A percentile compares a stretch with the other conserved stretches of the same genome.
Evolutionary conservation across 2,888 invertebrate species (phyloP).

Genomic region (Melangyna quadrimaculata): DNA sequence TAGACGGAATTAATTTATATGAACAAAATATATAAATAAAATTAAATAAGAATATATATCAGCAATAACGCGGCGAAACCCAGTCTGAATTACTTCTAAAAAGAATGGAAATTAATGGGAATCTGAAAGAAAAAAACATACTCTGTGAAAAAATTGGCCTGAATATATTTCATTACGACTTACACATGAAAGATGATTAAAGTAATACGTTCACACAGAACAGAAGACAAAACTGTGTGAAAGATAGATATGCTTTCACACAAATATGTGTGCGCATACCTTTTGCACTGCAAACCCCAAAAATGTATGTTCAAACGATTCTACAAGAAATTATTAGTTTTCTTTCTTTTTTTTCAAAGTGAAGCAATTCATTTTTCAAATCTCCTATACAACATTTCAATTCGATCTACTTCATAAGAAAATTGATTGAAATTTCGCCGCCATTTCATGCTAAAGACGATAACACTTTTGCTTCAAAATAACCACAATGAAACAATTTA

Average conservation of each 20-base stretch:
- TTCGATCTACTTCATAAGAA: neutral
- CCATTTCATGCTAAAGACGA: neutral
- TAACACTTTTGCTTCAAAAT: neutral
- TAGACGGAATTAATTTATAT: neutral
- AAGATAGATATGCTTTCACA: conserved; percentile 62
- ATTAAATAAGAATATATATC: conserved; percentile 27
- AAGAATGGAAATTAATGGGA: conserved; percentile 64
- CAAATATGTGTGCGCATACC: conserved; percentile 69
- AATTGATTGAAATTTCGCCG: neutral
- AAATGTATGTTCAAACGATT: conserved; percentile 41
- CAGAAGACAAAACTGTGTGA: conserved; percentile 48
- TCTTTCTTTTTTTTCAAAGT: conserved; percentile 3
- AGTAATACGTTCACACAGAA: conserved; percentile 66
- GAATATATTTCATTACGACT: conserved; percentile 71
- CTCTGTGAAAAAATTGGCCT: conserved; percentile 66
- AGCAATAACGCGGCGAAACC: conserved; percentile 48
- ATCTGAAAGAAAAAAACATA: conserved; percentile 55
- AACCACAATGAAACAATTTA: neutral
- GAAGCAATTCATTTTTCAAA: neutral
- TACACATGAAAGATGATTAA: conserved; percentile 64
- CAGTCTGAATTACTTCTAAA: conserved; percentile 62
- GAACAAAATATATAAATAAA: conserved; percentile 8
- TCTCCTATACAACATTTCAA: neutral
- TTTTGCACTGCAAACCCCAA: conserved; percentile 57
- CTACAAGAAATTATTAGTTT: conserved; percentile 23